Percentiles rank a stretch among this genome's conserved stretches.
Evolutionary conservation across 2,113 vertebrate genomes (phyloP).

Genomic region (Sceloporus undulatus): DNA sequence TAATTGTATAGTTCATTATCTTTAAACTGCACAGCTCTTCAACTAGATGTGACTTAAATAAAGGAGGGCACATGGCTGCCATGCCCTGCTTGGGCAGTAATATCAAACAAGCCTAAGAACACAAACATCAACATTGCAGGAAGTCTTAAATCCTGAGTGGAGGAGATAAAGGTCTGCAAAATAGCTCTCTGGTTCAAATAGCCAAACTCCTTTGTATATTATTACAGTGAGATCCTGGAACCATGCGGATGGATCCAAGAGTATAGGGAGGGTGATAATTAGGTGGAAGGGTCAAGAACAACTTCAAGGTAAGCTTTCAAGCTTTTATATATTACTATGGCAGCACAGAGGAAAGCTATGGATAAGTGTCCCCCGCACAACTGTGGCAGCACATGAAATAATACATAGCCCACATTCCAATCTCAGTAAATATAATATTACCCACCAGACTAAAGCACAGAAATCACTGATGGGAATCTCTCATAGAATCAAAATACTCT

Average conservation of each 20-base stretch:
- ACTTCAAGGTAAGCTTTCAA: background rate
- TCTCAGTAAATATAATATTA: background rate
- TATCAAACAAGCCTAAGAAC: background rate
- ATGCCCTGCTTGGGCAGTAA: background rate
- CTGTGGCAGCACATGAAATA: background rate
- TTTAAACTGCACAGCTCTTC: too few species aligned
- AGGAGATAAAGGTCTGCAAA: background rate
- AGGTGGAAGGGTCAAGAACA: background rate
- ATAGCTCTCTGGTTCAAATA: background rate
- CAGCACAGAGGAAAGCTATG: background rate
- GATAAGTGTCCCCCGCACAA: background rate
- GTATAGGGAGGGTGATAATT: background rate
- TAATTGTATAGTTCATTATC: too few species aligned
- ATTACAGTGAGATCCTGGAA: background rate
- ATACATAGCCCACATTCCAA: background rate
- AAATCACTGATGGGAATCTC: background rate
- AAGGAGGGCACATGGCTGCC: too few species aligned
- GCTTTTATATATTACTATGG: background rate
- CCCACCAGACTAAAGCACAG: background rate
- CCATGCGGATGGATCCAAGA: background rate
- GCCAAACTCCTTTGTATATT: background rate
- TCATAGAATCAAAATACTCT: background rate
- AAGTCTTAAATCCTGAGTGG: too few species aligned
- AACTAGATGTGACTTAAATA: too few species aligned
- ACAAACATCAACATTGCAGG: background rate